A percentile compares a stretch with the other conserved stretches of the same genome.
phyloP scores from a whole-genome alignment of 2,797 vertebrate genomes.

The Rhabdophis nuchalis region DNA sequence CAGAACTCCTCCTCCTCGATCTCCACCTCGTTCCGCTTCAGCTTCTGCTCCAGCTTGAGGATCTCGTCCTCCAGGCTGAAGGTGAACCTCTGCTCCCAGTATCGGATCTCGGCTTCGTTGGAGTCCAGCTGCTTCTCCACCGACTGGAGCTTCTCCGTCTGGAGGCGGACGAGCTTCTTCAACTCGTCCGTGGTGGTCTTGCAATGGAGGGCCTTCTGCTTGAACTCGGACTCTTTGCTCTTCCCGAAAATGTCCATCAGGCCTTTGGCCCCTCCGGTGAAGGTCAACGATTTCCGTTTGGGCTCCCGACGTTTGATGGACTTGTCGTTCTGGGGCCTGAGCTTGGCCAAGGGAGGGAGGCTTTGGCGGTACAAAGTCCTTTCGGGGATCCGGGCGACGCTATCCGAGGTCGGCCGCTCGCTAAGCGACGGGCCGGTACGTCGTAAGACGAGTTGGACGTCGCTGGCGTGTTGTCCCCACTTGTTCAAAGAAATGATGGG shows the following conservation, averaged over 20 bases:
- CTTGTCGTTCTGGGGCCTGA: constrained; percentile 84
- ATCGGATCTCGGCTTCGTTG: constrained; percentile 82
- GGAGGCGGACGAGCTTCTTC: constrained; percentile 83
- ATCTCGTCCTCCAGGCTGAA: constrained; percentile 84
- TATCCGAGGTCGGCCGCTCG: constrained; percentile 88
- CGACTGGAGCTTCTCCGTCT: constrained; percentile 86
- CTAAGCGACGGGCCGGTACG: constrained; percentile 92
- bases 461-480: constrained; percentile 96
- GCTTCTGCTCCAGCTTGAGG: constrained; percentile 84
- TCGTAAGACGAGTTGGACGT: constrained; percentile 92
- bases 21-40: constrained; percentile 90
- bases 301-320: constrained; percentile 88
- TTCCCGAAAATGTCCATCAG: constrained; percentile 90
- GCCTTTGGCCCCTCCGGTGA: constrained; percentile 90
- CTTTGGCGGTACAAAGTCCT: constrained; percentile 92
- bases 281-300: constrained; percentile 93
- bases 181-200: constrained; percentile 83
- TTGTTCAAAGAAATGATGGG: constrained; percentile 93
- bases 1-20: constrained; percentile 98
- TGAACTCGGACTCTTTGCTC: constrained; percentile 79
- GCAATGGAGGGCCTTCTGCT: constrained; percentile 80
- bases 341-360: constrained; percentile 90
- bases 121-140: constrained; percentile 85
- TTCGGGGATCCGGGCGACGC: constrained; percentile 83
- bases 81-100: constrained; percentile 78